Base-by-base conservation (phyloP, 2,113 vertebrate genomes). In the Oenanthe oenanthe region DNA sequence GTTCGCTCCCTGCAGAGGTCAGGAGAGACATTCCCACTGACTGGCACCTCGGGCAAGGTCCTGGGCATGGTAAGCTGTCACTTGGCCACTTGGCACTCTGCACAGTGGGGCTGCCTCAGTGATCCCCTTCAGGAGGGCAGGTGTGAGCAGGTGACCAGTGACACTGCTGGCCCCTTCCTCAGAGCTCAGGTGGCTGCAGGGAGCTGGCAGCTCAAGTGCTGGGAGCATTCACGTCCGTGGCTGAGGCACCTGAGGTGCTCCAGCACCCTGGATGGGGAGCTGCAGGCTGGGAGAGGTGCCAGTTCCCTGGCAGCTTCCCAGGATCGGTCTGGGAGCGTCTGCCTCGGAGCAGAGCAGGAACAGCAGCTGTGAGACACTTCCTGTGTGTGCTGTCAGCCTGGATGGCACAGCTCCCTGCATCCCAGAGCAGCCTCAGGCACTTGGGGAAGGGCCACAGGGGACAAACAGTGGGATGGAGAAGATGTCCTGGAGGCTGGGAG, bases 1-100 rank as follows among this genome's bases (percentile, higher is more conserved):
- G 97, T 99, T 5, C 97, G 95, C 45, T 96, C 97, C 70, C 97
- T 99, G 89, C 97, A 95, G 93, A 98, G 68, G 76, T 97, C 93
- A 84, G 99, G 99, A 95, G 98, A 99, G 90, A 31, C 96, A 0
- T 99, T 99, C 91, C 98, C 98, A 9, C 97, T 99, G 89, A 95
- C 22, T 1, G 97, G 98, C 25, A 38, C 87, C 80, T 99, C 99
- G 0, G 99, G 99, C 75, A 97, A 91, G 51, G 91, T 99, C 48
- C 97, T 99, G 61, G 99, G 99, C 78, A 98, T 98, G 98, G 99
- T 99, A 88, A 98, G 98, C 93, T 56, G 20, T 22, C 8, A 0
- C 34, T 15, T 53, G 71, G 38, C 38, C 17, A 2, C 40, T 24
- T 24, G 31, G 29, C 31, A 12, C 43, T 61, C 17, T 38, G 12